Percentiles rank a stretch among this genome's conserved stretches.
Evolutionary conservation across 92 coral and sea anemone genomes (phyloP).

Genomic region (Pocillopora grandis): DNA sequence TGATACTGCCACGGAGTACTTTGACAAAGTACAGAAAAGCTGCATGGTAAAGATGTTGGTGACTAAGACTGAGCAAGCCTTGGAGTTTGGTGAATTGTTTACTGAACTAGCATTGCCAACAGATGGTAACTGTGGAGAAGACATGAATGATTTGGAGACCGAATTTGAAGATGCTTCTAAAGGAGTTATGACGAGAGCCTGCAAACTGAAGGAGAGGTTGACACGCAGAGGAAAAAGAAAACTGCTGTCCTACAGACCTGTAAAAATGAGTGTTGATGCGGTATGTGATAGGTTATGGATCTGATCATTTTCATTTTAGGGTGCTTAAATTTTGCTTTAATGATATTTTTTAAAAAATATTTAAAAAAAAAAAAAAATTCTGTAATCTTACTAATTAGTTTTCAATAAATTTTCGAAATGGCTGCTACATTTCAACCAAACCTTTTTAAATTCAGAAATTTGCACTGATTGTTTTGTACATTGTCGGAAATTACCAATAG

Average conservation of each 20-base stretch:
- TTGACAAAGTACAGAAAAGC: constrained; percentile 69
- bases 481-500: too few relatives aligned
- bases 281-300: constrained; percentile 52
- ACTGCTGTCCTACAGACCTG: constrained; percentile 82
- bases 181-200: constrained; percentile 69
- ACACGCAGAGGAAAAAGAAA: constrained; percentile 72
- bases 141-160: constrained; percentile 78
- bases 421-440: too few relatives aligned
- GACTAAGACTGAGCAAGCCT: constrained; percentile 67
- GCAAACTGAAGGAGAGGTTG: constrained; percentile 64
- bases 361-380: too few relatives aligned
- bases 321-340: too few relatives aligned
- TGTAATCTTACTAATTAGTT: too few relatives aligned
- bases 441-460: too few relatives aligned
- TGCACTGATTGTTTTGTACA: too few relatives aligned
- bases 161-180: constrained; percentile 63
- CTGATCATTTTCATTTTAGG: too few relatives aligned
- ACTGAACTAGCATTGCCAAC: constrained; percentile 87
- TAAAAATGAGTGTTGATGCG: constrained; percentile 72
- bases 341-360: too few relatives aligned
- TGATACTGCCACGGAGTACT: constrained; percentile 70
- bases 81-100: constrained; percentile 75
- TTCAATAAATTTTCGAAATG: too few relatives aligned
- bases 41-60: constrained; percentile 70
- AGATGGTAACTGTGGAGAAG: constrained; percentile 78